Conservation (phyloP, 2,797 vertebrate species). For the Scarus forsteni region DNA sequence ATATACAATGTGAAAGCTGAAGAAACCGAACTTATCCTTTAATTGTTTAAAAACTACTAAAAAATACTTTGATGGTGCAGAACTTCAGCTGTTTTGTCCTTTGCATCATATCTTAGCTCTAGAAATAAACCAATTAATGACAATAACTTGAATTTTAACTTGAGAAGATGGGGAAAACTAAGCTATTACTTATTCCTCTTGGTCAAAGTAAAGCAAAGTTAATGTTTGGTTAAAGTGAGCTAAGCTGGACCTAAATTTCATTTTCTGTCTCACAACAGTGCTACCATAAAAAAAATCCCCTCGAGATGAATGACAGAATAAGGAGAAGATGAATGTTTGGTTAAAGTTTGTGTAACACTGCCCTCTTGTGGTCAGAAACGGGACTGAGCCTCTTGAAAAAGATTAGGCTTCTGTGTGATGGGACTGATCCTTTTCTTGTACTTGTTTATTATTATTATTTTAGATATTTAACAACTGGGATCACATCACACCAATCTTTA, state of each 20-base stretch:
- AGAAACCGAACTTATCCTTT: too few relatives aligned
- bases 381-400: neutral
- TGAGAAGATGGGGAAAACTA: neutral
- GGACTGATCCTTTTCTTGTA: neutral
- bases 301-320: neutral
- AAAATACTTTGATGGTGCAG: too few relatives aligned
- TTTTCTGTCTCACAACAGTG: neutral
- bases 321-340: neutral
- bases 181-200: neutral
- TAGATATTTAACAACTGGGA: neutral
- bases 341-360: slow-evolving; percentile 63
- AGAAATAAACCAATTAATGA: neutral
- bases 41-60: too few relatives aligned
- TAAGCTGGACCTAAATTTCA: neutral
- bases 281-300: neutral
- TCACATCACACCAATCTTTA: neutral
- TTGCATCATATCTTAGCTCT: neutral
- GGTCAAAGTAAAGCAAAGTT: neutral
- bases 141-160: neutral
- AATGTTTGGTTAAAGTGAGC: neutral
- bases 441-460: neutral
- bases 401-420: too few relatives aligned
- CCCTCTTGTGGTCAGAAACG: slow-evolving; percentile 73
- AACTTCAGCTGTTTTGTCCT: neutral
- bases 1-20: too few relatives aligned